Conservation (phyloP, 2,797 vertebrate species). For the Atherinosoma microstoma region DNA sequence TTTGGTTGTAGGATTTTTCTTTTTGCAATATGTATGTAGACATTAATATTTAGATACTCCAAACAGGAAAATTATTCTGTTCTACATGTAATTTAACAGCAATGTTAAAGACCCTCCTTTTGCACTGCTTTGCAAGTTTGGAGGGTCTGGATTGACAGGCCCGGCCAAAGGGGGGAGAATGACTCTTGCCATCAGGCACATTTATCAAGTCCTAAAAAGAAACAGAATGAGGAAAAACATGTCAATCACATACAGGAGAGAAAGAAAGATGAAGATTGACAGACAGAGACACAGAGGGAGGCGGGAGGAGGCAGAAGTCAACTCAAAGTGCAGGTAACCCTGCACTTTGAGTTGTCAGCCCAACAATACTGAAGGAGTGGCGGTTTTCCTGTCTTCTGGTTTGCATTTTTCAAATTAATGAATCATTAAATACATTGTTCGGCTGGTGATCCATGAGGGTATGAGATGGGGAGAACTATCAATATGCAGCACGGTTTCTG, state of each 20-base stretch:
- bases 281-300: slow-evolving; percentile 36
- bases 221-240: slow-evolving; percentile 45
- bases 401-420: slow-evolving; percentile 47
- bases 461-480: slow-evolving; percentile 11
- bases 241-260: slow-evolving; percentile 53
- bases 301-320: slow-evolving; percentile 52
- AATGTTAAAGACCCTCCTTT: slow-evolving; percentile 26
- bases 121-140: slow-evolving; percentile 10
- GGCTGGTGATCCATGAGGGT: slow-evolving; percentile 14
- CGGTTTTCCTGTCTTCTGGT: slow-evolving; percentile 18
- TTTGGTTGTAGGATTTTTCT: not conserved
- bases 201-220: slow-evolving; percentile 56
- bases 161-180: slow-evolving; percentile 20
- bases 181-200: slow-evolving; percentile 58
- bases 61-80: slow-evolving; percentile 18
- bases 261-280: slow-evolving; percentile 43
- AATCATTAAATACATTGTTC: slow-evolving; percentile 29
- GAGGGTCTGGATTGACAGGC: slow-evolving; percentile 33
- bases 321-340: too few species aligned
- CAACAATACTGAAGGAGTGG: slow-evolving; percentile 12
- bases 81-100: not conserved
- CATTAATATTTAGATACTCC: not conserved
- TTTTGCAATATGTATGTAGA: slow-evolving; percentile 9
- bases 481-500: not conserved
- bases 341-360: too few species aligned